phyloP scores from a whole-genome alignment of 2,113 vertebrate species.

The Pagrus major region DNA sequence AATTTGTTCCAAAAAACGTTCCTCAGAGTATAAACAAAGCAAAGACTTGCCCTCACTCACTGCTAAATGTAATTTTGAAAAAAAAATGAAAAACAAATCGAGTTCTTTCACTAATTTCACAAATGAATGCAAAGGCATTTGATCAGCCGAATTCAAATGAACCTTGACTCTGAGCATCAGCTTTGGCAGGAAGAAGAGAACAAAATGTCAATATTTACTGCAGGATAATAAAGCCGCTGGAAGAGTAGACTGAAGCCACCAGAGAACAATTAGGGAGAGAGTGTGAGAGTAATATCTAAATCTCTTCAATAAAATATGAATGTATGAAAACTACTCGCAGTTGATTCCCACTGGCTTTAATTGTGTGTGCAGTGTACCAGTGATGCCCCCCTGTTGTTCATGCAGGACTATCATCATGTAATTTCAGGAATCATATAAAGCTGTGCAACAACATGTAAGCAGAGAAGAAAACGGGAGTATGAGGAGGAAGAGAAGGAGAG shows the following conservation, averaged over 20 bases:
- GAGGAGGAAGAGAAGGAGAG: not conserved
- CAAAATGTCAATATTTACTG: conserved; percentile 4
- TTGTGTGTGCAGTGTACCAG: not conserved
- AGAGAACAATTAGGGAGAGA: conserved; percentile 24
- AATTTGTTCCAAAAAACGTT: not conserved
- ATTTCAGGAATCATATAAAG: not conserved
- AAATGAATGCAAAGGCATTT: not conserved
- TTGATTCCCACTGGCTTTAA: not conserved
- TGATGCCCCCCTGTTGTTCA: not conserved
- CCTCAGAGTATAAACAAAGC: not conserved
- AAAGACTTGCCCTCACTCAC: not conserved
- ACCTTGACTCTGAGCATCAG: not conserved
- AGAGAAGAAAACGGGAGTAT: not conserved
- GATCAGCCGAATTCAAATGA: not conserved
- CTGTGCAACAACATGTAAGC: not conserved
- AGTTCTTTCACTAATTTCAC: not conserved
- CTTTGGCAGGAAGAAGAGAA: not conserved
- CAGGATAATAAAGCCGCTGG: not conserved
- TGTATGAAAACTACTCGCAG: not conserved
- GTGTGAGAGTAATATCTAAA: conserved; percentile 17
- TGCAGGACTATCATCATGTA: not conserved
- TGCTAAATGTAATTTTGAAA: not conserved
- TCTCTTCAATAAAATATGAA: conserved; percentile 38
- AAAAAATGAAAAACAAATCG: not conserved
- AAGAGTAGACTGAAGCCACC: conserved; percentile 2